Percentiles rank a stretch among this genome's conserved stretches.
Conservation (phyloP, 2,888 invertebrate species). For the Ophioninae sp. region DNA sequence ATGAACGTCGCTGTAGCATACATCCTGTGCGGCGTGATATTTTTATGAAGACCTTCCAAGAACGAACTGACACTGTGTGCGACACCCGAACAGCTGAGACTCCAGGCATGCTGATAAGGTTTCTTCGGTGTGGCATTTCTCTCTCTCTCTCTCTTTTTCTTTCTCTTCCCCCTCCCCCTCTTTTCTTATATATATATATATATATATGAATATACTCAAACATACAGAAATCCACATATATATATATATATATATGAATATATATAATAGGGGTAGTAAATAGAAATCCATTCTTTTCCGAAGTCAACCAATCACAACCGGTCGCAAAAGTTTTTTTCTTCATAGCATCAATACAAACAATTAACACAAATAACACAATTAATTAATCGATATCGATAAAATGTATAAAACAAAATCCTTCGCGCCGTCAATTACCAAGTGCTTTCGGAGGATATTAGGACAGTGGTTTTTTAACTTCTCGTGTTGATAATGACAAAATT, state of each 20-base stretch:
- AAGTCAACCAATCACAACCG: too few species aligned
- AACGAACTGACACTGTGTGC: slow-evolving; percentile 5
- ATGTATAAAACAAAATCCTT: too few species aligned
- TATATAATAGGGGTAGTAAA: neutral
- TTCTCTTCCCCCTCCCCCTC: neutral
- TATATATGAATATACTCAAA: neutral
- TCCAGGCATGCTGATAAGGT: slow-evolving; percentile 3
- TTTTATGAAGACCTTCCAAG: slow-evolving; percentile 26
- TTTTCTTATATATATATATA: neutral
- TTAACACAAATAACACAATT: too few species aligned
- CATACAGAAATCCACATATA: neutral
- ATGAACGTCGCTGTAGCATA: slow-evolving; percentile 28
- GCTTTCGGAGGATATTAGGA: too few species aligned
- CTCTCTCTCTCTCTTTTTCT: too few species aligned
- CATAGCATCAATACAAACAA: too few species aligned
- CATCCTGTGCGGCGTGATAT: slow-evolving; percentile 51
- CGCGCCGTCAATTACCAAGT: too few species aligned
- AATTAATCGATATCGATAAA: too few species aligned
- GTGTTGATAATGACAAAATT: too few species aligned
- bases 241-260: neutral
- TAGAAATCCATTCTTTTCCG: neutral
- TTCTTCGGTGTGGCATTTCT: slow-evolving; percentile 1
- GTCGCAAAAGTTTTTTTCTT: too few species aligned
- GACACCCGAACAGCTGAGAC: slow-evolving; percentile 7
- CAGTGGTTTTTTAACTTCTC: too few species aligned